A percentile compares a stretch with the other conserved stretches of the same genome.
phyloP scores from a whole-genome alignment of 2,888 invertebrate genomes.

The Macroteleia sp. region DNA sequence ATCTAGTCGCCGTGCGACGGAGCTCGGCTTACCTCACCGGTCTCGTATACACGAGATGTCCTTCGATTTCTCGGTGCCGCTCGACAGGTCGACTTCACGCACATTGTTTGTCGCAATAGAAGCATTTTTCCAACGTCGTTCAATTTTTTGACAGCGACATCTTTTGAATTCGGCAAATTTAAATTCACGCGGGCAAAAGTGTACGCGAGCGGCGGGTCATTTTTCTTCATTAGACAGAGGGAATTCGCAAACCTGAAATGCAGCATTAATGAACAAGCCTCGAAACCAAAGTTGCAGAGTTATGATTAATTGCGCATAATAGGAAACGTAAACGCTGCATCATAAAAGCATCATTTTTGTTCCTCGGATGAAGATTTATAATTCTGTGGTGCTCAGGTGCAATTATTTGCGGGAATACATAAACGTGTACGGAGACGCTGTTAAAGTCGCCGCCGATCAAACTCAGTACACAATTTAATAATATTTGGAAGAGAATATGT shows the following conservation, averaged over 20 bases:
- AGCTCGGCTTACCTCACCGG: conserved; percentile 74
- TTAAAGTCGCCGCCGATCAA: neutral
- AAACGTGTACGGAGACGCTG: conserved; percentile 36
- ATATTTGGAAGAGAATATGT: too few relatives aligned
- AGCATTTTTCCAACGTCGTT: too few relatives aligned
- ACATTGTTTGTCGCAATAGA: conserved; percentile 33
- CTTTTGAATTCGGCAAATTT: too few relatives aligned
- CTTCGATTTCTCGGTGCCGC: conserved; percentile 49
- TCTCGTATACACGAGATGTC: conserved; percentile 62
- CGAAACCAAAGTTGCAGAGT: conserved; percentile 11
- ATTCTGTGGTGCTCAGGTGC: conserved; percentile 19
- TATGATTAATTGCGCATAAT: conserved; percentile 41
- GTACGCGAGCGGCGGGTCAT: neutral
- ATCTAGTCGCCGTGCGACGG: conserved; percentile 80
- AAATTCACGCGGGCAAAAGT: conserved; percentile 6
- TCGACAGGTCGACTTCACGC: conserved; percentile 49
- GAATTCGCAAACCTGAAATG: conserved; percentile 18
- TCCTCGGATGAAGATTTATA: conserved; percentile 23
- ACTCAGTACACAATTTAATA: too few relatives aligned
- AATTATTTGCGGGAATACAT: conserved; percentile 25
- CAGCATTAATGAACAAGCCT: conserved; percentile 18
- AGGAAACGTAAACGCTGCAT: conserved; percentile 37
- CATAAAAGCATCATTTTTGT: conserved; percentile 44
- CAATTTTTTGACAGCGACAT: too few relatives aligned
- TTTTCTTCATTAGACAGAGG: conserved; percentile 18